Conservation (phyloP, 2,888 invertebrate species). For the Pycnomerus fuliginosus region DNA sequence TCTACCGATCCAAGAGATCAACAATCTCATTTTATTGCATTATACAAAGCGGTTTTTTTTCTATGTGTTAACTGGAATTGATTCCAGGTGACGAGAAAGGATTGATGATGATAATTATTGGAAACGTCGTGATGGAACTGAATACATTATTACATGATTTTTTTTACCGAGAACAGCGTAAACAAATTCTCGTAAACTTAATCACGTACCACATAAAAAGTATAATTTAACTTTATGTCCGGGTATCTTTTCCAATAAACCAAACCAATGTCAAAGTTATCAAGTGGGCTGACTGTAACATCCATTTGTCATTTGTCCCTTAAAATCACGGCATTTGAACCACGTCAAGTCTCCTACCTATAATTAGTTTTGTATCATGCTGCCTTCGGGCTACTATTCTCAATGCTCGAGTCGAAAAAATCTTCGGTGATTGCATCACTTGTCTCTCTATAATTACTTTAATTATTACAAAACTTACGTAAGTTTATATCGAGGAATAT, state of each 20-base stretch:
- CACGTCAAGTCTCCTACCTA: slow-evolving; percentile 45
- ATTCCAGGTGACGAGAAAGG: not conserved
- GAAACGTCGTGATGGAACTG: slow-evolving; percentile 24
- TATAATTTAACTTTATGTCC: slow-evolving; percentile 31
- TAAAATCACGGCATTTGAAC: slow-evolving; percentile 47
- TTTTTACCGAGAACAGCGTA: slow-evolving; percentile 22
- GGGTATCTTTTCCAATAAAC: slow-evolving; percentile 34
- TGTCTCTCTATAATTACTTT: slow-evolving; percentile 45
- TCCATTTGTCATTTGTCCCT: slow-evolving; percentile 51
- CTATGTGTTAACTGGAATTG: slow-evolving; percentile 4
- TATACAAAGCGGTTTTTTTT: too few relatives aligned
- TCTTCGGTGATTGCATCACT: slow-evolving; percentile 44
- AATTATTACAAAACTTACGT: slow-evolving; percentile 43
- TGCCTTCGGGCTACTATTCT: slow-evolving; percentile 36
- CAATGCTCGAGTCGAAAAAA: slow-evolving; percentile 38
- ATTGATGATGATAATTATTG: slow-evolving; percentile 21
- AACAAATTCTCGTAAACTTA: slow-evolving; percentile 26
- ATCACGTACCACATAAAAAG: slow-evolving; percentile 24
- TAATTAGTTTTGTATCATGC: slow-evolving; percentile 46
- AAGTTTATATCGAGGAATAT: slow-evolving; percentile 42
- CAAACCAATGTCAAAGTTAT: slow-evolving; percentile 36
- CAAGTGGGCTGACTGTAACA: slow-evolving; percentile 35
- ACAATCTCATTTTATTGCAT: too few relatives aligned
- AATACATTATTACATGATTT: slow-evolving; percentile 25
- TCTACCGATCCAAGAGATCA: slow-evolving; percentile 9